phyloP scores from a whole-genome alignment of 2,113 vertebrate species.

The Pleuronectes platessa region DNA sequence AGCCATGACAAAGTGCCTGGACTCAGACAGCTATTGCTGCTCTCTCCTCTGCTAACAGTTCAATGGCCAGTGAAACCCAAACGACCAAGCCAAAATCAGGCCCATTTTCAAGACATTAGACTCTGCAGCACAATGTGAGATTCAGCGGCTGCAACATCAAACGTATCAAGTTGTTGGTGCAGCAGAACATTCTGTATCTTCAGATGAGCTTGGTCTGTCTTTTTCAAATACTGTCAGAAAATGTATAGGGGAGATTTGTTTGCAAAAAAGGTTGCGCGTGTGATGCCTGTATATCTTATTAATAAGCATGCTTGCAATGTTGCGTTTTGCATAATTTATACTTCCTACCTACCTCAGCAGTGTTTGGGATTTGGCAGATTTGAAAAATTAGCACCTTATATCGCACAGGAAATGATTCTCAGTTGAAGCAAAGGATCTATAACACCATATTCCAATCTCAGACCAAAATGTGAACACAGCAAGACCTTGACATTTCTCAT shows the following conservation, averaged over 20 bases:
- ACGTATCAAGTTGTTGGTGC: neutral
- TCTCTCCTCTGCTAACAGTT: slow-evolving; percentile 48
- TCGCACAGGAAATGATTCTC: slow-evolving; percentile 31
- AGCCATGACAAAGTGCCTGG: slow-evolving; percentile 49
- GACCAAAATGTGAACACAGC: slow-evolving; percentile 55
- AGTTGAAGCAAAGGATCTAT: slow-evolving; percentile 54
- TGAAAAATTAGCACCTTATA: neutral
- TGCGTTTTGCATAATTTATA: neutral
- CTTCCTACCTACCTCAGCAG: too few relatives aligned
- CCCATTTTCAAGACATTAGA: slow-evolving; percentile 54
- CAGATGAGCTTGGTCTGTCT: too few relatives aligned
- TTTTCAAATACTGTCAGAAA: too few relatives aligned
- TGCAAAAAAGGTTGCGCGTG: neutral
- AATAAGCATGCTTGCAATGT: neutral
- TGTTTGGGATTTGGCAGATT: slow-evolving; percentile 24
- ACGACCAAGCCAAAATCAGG: slow-evolving; percentile 38
- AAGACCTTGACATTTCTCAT: slow-evolving; percentile 77
- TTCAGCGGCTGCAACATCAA: slow-evolving; percentile 29
- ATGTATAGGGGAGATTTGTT: too few relatives aligned
- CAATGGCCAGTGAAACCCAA: slow-evolving; percentile 55
- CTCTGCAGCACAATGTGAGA: slow-evolving; percentile 14
- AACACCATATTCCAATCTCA: slow-evolving; percentile 36
- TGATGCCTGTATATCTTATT: neutral
- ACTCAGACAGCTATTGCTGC: slow-evolving; percentile 53
- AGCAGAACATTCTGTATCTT: too few relatives aligned